Evolutionary conservation across 2,113 vertebrate genomes (phyloP), one percentile per base, ranked within the genome.

Genomic region (Catagonus wagneri): DNA sequence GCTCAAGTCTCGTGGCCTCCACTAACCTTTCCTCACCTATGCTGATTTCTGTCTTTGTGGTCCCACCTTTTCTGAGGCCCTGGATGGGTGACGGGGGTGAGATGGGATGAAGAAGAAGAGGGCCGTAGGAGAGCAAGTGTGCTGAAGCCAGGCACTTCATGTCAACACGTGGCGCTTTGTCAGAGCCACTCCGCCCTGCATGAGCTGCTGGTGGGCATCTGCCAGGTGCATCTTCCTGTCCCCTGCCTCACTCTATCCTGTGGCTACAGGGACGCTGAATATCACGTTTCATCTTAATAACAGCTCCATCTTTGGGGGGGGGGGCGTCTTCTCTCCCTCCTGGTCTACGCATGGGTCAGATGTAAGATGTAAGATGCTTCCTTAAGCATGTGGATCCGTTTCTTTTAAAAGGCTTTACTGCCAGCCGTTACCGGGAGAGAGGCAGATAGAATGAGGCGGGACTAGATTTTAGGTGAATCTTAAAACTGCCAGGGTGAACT

Each of bases 91-190:
- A 22, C 1, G 32, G 76, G 69, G 69, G 17, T 34, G 44, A 6
- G 15, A 9, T 19, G 39, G 54, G 36, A 29, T 50, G 29, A 16
- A 23, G 32, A 9, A 60, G 58, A 34, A 13, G 56, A 90, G 65
- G 71, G n/a, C 34, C 14, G 1, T 2, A 1, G 44, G 61, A 4
- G 13, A 52, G n/a, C n/a, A 34, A 10, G 7, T 1, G 0, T 2
- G 79, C 1, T 2, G 39, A 61, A 68, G 84, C 20, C 63, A 54
- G 22, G n/a, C 36, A 50, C 15, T 17, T 7, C 36, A 1, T 1
- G 15, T 11, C 17, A 50, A 52, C 32, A 36, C 0, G 22, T 36
- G 44, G 16, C 14, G 1, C 52, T 39, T 27, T 17, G 25, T 61
- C 17, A 1, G 0, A 6, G 2, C 87, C 36, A 1, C 60, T 75